Conservation (phyloP, 2,888 invertebrate species). For the Tetragonula carbonaria region DNA sequence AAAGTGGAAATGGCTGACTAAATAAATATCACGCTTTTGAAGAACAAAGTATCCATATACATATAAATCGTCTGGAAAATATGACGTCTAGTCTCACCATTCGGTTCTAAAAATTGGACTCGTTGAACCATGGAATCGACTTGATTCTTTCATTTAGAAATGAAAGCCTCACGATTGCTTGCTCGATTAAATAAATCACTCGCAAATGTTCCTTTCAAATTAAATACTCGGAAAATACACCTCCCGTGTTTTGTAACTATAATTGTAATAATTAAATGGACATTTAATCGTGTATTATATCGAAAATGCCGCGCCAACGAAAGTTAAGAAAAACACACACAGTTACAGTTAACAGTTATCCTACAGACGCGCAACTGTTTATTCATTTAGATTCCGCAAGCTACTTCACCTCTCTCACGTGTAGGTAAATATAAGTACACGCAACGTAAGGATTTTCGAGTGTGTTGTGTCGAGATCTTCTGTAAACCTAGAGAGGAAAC, state of each 20-base stretch:
- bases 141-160: not conserved
- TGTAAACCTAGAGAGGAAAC: conserved; percentile 38
- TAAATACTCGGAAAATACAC: not conserved
- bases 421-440: conserved; percentile 63
- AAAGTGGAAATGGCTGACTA: not conserved
- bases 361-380: conserved; percentile 61
- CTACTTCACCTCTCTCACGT: conserved; percentile 60
- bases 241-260: not conserved
- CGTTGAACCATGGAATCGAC: not conserved
- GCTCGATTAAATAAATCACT: not conserved
- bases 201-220: not conserved
- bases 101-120: not conserved
- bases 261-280: no score
- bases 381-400: conserved; percentile 62
- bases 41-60: not conserved
- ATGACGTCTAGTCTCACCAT: not conserved
- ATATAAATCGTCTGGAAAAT: not conserved
- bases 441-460: conserved; percentile 54
- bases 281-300: not conserved
- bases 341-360: conserved; percentile 47
- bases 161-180: not conserved
- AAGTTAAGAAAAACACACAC: conserved; percentile 46
- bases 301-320: conserved; percentile 1
- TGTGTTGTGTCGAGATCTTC: conserved; percentile 44
- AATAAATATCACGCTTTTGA: not conserved